These are phyloP conservation scores for Sylvia atricapilla DNA, from an alignment of 2,113 vertebrate genomes.

Conservation along the genomic window DNA sequence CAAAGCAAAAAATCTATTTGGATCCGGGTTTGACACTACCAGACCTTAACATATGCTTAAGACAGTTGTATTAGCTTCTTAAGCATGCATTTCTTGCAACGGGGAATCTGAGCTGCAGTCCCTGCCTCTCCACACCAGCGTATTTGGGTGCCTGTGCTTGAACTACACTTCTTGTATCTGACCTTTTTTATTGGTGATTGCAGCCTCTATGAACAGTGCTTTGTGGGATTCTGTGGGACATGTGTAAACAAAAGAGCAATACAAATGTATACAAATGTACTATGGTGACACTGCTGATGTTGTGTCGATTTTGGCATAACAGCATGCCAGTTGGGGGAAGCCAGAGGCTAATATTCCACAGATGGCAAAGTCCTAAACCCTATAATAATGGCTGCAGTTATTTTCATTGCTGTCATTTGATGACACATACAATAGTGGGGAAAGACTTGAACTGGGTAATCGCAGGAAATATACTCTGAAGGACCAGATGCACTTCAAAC, in stretches of 20 bases:
- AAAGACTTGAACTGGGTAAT: conserved; percentile 69
- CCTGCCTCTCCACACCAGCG: not conserved
- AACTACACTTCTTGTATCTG: not conserved
- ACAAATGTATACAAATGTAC: not conserved
- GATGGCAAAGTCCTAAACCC: conserved; percentile 72
- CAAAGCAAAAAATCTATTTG: not conserved
- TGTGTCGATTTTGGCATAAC: conserved; percentile 33
- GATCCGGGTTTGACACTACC: not conserved
- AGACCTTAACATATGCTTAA: not conserved
- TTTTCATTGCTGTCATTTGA: conserved; percentile 72
- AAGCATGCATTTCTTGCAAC: not conserved
- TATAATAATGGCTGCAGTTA: conserved; percentile 69
- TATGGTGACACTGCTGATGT: not conserved
- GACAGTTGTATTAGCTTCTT: not conserved
- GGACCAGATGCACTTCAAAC: conserved; percentile 68
- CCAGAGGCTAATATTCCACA: conserved; percentile 78
- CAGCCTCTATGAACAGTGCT: not conserved
- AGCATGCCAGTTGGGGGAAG: conserved; percentile 57
- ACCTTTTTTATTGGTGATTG: not conserved
- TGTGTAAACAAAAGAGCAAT: not conserved
- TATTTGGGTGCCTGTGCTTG: not conserved
- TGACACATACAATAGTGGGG: conserved; percentile 60
- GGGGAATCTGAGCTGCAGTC: not conserved
- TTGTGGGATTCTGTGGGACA: not conserved
- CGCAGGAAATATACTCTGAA: conserved; percentile 64